These are phyloP conservation scores for Phalacrocorax brasilianus DNA, from an alignment of 2,113 vertebrate species.

Conservation along the genomic window DNA sequence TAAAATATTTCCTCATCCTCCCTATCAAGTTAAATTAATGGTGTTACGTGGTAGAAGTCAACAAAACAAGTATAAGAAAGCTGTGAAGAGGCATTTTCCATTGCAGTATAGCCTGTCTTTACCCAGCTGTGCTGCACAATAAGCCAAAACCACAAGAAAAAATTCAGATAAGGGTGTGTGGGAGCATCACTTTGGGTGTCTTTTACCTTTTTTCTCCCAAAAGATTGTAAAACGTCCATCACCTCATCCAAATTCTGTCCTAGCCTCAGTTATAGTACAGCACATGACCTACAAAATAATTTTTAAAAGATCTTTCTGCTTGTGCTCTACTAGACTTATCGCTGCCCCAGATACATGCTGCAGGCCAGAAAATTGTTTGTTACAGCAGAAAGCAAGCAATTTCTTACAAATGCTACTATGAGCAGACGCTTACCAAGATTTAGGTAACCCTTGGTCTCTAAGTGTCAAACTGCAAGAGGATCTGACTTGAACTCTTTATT, in stretches of 20 bases:
- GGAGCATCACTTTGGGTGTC: neutral
- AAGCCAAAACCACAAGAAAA: neutral
- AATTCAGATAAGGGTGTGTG: neutral
- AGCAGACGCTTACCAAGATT: neutral
- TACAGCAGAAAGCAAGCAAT: neutral
- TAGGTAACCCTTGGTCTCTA: neutral
- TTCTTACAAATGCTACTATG: neutral
- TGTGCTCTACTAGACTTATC: neutral
- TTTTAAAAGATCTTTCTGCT: neutral
- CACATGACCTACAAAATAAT: neutral
- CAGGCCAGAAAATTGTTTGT: conserved; percentile 4
- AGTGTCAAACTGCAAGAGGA: neutral
- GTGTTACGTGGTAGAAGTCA: neutral
- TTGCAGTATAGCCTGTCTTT: neutral
- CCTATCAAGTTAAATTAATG: neutral
- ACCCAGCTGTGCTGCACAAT: neutral
- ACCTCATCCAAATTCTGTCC: neutral
- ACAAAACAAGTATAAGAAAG: neutral
- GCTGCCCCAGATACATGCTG: neutral
- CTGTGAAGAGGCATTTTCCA: neutral
- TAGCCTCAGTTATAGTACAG: neutral
- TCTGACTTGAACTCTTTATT: neutral
- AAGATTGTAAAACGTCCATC: neutral
- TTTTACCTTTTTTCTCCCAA: neutral
- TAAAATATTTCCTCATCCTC: neutral